Conservation (phyloP, 2,888 invertebrate genomes). For the Rhyacophila evoluta region DNA sequence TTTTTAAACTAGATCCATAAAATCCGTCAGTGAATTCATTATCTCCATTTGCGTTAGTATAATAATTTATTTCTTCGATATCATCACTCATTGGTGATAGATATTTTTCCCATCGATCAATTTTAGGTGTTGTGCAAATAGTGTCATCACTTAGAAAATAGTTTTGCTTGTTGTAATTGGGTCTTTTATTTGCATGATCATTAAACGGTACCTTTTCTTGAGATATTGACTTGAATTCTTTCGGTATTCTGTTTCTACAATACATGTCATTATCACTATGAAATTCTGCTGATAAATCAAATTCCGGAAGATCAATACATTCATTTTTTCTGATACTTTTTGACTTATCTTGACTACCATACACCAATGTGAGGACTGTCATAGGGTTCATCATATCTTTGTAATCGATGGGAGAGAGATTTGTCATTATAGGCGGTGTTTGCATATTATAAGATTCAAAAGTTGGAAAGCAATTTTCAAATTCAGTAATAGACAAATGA, state of each 20-base stretch:
- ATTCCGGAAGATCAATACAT: not conserved
- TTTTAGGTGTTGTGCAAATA: not conserved
- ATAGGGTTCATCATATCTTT: constrained; percentile 43
- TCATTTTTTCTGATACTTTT: not conserved
- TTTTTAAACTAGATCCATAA: too few relatives aligned
- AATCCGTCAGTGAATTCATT: too few relatives aligned
- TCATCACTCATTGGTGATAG: not conserved
- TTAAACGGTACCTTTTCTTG: not conserved
- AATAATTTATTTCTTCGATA: too few relatives aligned
- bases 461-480: not conserved
- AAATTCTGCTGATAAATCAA: not conserved
- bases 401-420: not conserved
- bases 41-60: too few relatives aligned
- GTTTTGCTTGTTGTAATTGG: not conserved
- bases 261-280: not conserved
- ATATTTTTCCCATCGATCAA: not conserved
- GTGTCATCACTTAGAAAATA: not conserved
- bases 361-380: constrained; percentile 27
- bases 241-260: not conserved
- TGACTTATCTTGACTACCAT: not conserved
- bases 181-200: not conserved
- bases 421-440: not conserved
- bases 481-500: not conserved
- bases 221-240: not conserved
- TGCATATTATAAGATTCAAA: not conserved